These are phyloP conservation scores for Ornithoptera priamus DNA, from an alignment of 2,888 invertebrate genomes.

Conservation along the genomic window DNA sequence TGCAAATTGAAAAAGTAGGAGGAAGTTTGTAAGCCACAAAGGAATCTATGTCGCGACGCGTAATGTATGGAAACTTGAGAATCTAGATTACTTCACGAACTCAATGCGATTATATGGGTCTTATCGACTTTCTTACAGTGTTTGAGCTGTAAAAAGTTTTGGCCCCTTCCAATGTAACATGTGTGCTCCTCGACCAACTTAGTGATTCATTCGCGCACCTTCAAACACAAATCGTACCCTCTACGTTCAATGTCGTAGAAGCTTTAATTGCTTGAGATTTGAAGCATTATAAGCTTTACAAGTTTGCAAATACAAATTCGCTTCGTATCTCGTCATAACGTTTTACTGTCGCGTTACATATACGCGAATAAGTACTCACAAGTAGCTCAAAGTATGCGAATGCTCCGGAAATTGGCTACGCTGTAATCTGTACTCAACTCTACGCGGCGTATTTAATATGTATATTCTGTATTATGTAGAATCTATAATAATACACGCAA, in stretches of 20 bases:
- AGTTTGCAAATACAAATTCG: conserved; percentile 51
- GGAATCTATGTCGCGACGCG: conserved; percentile 30
- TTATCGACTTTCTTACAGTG: conserved; percentile 68
- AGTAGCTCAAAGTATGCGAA: conserved; percentile 51
- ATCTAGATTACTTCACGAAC: conserved; percentile 48
- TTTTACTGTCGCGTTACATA: conserved; percentile 66
- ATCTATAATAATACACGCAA: conserved; percentile 13
- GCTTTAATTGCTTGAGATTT: conserved; percentile 32
- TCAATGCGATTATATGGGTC: conserved; percentile 60
- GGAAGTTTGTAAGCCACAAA: conserved; percentile 30
- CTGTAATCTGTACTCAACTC: conserved; percentile 56
- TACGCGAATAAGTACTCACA: conserved; percentile 37
- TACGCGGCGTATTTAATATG: conserved; percentile 30
- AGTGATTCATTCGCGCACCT: conserved; percentile 31
- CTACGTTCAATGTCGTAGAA: conserved; percentile 35
- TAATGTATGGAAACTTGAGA: conserved; percentile 36
- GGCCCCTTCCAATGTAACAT: conserved; percentile 59
- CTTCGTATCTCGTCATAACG: conserved; percentile 70
- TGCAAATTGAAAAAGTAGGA: conserved; percentile 30
- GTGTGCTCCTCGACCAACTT: conserved; percentile 51
- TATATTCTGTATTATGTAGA: conserved; percentile 14
- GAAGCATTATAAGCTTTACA: conserved; percentile 33
- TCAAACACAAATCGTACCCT: conserved; percentile 22
- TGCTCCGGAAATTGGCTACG: conserved; percentile 62
- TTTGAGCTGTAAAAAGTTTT: conserved; percentile 72